These are phyloP conservation scores for Nephrotoma flavescens DNA, from an alignment of 2,888 invertebrate species.

Conservation along the genomic window DNA sequence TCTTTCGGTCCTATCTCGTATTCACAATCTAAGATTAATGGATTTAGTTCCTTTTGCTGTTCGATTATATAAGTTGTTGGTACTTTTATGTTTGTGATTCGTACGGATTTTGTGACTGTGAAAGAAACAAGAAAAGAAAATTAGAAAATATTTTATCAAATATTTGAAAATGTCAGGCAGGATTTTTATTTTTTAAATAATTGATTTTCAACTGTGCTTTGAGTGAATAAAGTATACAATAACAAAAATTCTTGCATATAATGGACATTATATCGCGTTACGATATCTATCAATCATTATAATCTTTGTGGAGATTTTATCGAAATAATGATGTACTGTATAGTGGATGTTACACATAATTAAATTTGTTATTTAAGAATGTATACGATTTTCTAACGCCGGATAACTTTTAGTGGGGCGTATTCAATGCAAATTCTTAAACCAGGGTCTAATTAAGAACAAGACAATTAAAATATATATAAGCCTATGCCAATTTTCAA, in stretches of 20 bases:
- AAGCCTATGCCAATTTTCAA: no score
- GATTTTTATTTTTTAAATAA: not conserved
- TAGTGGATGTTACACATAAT: no score
- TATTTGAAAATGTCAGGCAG: not conserved
- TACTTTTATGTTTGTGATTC: constrained; percentile 24
- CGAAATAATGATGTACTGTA: no score
- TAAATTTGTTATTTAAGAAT: no score
- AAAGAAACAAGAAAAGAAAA: not conserved
- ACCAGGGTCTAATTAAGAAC: no score
- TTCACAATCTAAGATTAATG: constrained; percentile 31
- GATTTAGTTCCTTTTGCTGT: constrained; percentile 26
- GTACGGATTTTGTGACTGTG: constrained; percentile 14
- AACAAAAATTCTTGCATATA: not conserved
- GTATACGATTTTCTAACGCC: no score
- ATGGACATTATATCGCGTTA: not conserved
- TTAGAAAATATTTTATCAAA: not conserved
- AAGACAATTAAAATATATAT: no score
- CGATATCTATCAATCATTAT: not conserved
- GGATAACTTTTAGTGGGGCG: no score
- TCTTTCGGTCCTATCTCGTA: constrained; percentile 27
- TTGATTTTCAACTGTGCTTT: not conserved
- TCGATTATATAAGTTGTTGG: constrained; percentile 30
- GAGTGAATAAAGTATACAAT: not conserved
- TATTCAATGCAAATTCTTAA: no score
- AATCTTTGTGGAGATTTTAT: not conserved